Evolutionary conservation across 2,888 invertebrate species (phyloP), one percentile per base, ranked within the genome.

Genomic region (Lasioglossum zephyrum): DNA sequence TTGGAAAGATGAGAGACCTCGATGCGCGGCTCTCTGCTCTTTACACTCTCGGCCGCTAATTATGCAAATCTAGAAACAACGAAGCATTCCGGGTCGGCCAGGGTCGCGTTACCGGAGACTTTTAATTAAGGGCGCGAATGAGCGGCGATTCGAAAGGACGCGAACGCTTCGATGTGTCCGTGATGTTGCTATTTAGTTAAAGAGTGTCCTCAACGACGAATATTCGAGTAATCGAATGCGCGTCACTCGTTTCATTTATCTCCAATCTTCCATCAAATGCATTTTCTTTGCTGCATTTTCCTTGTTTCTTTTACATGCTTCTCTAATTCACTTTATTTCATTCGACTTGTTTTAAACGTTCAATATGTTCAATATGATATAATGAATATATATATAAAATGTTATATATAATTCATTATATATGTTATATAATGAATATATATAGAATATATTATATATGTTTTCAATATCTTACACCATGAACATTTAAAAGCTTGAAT

Each of bases 1-100:
- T 92, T 91, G 90, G 92, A 93, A 93, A 63, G 26, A 63, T 63
- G 63, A 63, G 93, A 94, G 93, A 93, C 90, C 92, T 92, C 92
- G 91, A 92, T 92, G 85, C 84, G 87, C 31, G 9, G 4, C 49
- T 16, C 18, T 22, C 36, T 18, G 39, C 66, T 47, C 44, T 44
- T 31, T 76, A n/a, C 76, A 22, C 53, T 63, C 49, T 63, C 18
- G n/a, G 16, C 80, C 49, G 49, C 49, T 73, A 60, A 81, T 81
- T 73, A 83, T 66, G 73, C 76, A 73, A 73, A 76, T 81, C 16
- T 26, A 31, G 49, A 66, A 90, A 91, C 90, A 76, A 81, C 79
- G 81, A 86, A 72, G 72, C 44, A 66, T 53, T 26, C 66, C 73
- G 63, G 41, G 75, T n/a, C 72, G 9, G 70, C 26, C 73, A 47